A percentile compares a stretch with the other conserved stretches of the same genome.
phyloP scores from a whole-genome alignment of 2,113 vertebrate genomes.

The Calyptommatus sinebrachiatus region DNA sequence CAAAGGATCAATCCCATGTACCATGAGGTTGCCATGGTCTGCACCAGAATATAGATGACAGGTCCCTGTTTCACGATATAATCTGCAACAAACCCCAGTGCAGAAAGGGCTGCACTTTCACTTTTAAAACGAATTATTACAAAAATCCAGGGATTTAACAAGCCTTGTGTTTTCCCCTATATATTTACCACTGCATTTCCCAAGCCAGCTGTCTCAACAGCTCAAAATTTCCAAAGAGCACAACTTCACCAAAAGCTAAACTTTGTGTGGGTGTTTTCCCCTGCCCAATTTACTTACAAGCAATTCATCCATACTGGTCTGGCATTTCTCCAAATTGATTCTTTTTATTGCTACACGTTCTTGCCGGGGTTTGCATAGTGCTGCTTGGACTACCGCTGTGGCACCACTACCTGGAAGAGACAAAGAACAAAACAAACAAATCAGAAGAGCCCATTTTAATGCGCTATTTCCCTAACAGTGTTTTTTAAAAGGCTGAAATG shows the following conservation, averaged over 20 bases:
- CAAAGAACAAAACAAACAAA: conserved; percentile 49
- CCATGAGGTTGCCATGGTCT: no score
- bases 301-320: conserved; percentile 99
- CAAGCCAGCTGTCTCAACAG: no score
- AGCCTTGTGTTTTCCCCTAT: no score
- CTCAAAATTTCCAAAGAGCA: no score
- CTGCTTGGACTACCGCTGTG: conserved; percentile 97
- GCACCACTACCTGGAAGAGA: conserved; percentile 90
- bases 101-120: neutral
- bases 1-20: no score
- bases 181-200: no score
- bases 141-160: no score
- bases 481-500: neutral
- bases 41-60: no score
- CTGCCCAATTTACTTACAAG: conserved; percentile 79
- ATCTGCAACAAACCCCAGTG: no score
- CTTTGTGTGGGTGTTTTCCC: neutral
- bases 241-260: no score
- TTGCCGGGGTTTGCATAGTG: conserved; percentile 92
- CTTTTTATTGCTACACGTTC: conserved; percentile 98
- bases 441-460: neutral
- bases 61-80: no score
- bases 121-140: neutral
- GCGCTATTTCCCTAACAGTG: neutral
- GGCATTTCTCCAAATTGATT: conserved; percentile 99